phyloP scores from a whole-genome alignment of 2,888 invertebrate genomes.

The Eristalis arbustorum region DNA sequence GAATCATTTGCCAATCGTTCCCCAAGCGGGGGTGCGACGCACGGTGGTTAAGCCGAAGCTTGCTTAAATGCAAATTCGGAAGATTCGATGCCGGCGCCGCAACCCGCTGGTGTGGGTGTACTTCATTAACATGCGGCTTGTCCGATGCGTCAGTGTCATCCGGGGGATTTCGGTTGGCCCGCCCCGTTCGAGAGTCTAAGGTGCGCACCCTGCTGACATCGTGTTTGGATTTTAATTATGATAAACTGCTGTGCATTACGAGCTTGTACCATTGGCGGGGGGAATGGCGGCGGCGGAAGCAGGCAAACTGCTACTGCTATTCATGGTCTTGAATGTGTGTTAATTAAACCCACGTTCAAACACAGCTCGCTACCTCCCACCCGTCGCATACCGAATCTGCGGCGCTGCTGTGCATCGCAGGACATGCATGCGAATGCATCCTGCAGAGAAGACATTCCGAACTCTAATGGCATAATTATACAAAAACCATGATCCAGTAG shows the following conservation, averaged over 20 bases:
- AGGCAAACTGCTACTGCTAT: slow-evolving; percentile 7
- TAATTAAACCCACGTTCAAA: slow-evolving; percentile 31
- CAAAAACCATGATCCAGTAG: slow-evolving; percentile 31
- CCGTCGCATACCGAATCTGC: neutral
- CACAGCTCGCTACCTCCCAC: neutral
- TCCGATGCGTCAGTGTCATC: slow-evolving; percentile 28
- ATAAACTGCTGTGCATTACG: slow-evolving; percentile 57
- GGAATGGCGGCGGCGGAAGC: neutral
- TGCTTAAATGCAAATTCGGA: slow-evolving; percentile 42
- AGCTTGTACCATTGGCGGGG: neutral
- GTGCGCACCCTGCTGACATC: slow-evolving; percentile 16
- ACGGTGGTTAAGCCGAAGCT: slow-evolving; percentile 5
- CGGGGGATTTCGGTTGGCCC: slow-evolving; percentile 17
- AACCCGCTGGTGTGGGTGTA: slow-evolving; percentile 11
- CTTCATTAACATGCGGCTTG: slow-evolving; percentile 61
- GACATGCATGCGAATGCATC: slow-evolving; percentile 10
- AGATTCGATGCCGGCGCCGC: neutral
- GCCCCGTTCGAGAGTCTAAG: neutral
- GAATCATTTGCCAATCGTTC: neutral
- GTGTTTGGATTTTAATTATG: slow-evolving; percentile 61
- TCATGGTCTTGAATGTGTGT: slow-evolving; percentile 33
- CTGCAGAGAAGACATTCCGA: slow-evolving; percentile 25
- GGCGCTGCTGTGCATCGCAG: neutral
- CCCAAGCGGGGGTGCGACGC: neutral
- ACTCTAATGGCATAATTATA: slow-evolving; percentile 56